Conservation (phyloP, 2,888 invertebrate genomes). For the Andrena hattorfiana region DNA sequence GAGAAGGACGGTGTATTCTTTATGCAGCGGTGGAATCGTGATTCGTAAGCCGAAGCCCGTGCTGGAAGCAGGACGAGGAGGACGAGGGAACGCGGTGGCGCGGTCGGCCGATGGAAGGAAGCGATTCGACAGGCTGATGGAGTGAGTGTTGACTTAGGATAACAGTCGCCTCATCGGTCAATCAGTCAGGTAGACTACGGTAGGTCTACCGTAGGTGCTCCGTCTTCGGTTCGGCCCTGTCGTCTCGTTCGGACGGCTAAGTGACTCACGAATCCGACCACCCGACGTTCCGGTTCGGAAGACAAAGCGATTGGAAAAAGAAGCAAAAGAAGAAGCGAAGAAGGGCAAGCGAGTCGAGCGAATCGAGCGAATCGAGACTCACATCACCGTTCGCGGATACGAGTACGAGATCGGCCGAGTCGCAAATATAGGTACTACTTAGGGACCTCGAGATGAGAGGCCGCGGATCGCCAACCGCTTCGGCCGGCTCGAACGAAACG, state of each 20-base stretch:
- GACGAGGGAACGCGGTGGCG: constrained; percentile 50
- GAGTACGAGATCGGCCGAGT: too few relatives aligned
- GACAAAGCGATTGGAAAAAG: constrained; percentile 59
- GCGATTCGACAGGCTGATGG: constrained; percentile 82
- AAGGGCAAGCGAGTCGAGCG: background rate
- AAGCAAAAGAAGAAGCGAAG: constrained; percentile 3
- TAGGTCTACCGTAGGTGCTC: constrained; percentile 76
- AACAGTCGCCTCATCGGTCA: constrained; percentile 85
- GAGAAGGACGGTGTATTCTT: constrained; percentile 22
- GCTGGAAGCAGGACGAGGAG: constrained; percentile 26
- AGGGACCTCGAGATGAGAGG: too few relatives aligned
- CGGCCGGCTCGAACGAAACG: background rate
- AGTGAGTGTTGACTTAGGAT: constrained; percentile 85
- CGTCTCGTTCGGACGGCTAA: constrained; percentile 77
- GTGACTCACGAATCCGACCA: constrained; percentile 80
- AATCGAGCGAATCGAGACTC: constrained; percentile 18
- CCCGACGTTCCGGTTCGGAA: constrained; percentile 65
- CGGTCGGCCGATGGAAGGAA: constrained; percentile 46
- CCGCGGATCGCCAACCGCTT: too few relatives aligned
- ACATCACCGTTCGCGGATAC: too few relatives aligned
- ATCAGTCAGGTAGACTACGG: constrained; percentile 83
- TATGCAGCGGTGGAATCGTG: constrained; percentile 47
- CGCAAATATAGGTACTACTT: too few relatives aligned
- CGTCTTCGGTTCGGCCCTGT: constrained; percentile 79
- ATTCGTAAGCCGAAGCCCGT: constrained; percentile 15